phyloP scores from a whole-genome alignment of 35 echinoderm and acorn worm genomes.

The Ophiothrix spiculata region DNA sequence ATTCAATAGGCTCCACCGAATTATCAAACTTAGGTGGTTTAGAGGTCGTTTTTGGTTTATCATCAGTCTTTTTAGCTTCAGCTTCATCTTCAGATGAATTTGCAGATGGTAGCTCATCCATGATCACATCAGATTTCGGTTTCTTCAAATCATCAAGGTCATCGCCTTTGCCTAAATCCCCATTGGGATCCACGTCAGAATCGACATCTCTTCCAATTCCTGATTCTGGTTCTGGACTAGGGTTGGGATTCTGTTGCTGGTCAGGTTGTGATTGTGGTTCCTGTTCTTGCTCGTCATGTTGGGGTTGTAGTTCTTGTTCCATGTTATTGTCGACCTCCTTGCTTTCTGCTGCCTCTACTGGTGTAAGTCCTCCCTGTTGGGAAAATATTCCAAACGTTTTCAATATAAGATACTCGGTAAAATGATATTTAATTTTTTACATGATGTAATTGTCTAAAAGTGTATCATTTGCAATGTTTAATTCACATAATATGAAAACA shows the following conservation, averaged over 20 bases:
- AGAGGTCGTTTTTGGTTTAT: neutral
- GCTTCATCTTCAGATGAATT: neutral
- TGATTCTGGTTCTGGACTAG: neutral
- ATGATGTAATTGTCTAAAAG: too few species aligned
- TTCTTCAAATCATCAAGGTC: neutral
- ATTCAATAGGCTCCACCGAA: neutral
- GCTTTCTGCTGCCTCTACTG: too few species aligned
- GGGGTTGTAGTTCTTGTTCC: too few species aligned
- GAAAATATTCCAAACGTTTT: too few species aligned
- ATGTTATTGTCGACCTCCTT: too few species aligned
- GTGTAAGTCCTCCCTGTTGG: too few species aligned
- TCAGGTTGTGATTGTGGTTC: too few species aligned
- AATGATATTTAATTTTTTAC: too few species aligned
- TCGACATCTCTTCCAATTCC: neutral
- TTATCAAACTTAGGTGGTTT: neutral
- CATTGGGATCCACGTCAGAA: neutral
- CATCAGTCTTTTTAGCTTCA: neutral
- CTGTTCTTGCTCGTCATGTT: too few species aligned
- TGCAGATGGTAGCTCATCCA: neutral
- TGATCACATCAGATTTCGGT: neutral
- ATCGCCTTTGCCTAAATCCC: neutral
- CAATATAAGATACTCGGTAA: too few species aligned
- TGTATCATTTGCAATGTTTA: too few species aligned
- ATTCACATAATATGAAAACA: too few species aligned
- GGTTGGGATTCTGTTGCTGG: neutral